Evolutionary conservation across 2,888 invertebrate species (phyloP).

Genomic region (Callosobruchus maculatus): DNA sequence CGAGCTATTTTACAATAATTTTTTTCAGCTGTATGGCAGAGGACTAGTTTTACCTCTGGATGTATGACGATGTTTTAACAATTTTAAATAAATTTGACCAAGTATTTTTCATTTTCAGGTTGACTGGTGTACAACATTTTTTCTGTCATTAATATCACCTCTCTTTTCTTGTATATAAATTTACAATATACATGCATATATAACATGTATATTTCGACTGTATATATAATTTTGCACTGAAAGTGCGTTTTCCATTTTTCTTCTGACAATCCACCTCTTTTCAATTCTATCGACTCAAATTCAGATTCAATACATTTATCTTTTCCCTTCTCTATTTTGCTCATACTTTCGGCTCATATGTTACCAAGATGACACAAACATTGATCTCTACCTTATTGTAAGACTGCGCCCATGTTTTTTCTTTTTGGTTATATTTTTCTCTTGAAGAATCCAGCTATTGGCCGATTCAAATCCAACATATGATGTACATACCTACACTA

Average conservation of each 20-base stretch:
- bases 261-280: neutral
- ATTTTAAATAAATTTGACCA: no score
- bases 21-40: no score
- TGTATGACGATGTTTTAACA: neutral
- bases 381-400: neutral
- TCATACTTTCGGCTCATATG: neutral
- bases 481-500: neutral
- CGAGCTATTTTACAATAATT: no score
- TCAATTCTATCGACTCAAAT: neutral
- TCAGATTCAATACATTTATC: neutral
- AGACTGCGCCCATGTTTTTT: neutral
- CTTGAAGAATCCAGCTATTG: neutral
- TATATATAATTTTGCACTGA: neutral
- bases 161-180: constrained; percentile 1
- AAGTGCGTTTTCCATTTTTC: neutral
- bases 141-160: neutral
- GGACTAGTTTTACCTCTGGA: no score
- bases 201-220: neutral
- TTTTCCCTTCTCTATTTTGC: neutral
- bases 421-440: neutral
- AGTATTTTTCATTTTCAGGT: constrained; percentile 11
- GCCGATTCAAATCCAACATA: neutral
- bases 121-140: neutral
- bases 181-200: neutral
- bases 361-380: neutral